phyloP scores from a whole-genome alignment of 2,888 invertebrate genomes.

The Flabesymbios commensalis region DNA sequence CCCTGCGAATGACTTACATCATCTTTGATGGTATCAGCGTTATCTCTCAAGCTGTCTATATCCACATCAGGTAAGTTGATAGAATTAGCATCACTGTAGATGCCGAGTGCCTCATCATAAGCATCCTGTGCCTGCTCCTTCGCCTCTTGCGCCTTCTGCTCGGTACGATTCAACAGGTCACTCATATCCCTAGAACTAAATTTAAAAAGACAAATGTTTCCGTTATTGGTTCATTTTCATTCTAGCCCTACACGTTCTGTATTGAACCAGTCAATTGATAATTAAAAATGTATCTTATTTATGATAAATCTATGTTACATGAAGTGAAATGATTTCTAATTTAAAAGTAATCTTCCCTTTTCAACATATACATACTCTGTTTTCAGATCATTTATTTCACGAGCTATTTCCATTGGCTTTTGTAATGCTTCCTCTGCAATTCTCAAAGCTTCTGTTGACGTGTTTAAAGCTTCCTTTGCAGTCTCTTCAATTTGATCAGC shows the following conservation, averaged over 20 bases:
- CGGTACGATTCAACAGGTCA: conserved; percentile 72
- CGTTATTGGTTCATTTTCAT: no score
- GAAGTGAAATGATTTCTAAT: no score
- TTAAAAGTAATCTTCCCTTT: not conserved
- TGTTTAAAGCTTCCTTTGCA: conserved; percentile 81
- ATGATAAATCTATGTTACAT: no score
- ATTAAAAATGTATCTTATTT: not conserved
- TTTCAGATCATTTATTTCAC: conserved; percentile 58
- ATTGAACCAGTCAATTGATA: not conserved
- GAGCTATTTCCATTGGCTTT: conserved; percentile 46
- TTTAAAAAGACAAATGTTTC: no score
- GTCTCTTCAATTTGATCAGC: conserved; percentile 76
- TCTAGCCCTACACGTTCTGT: no score
- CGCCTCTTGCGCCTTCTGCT: conserved; percentile 75
- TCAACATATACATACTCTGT: conserved; percentile 47
- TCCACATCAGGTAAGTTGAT: conserved; percentile 79
- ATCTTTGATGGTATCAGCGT: conserved; percentile 72
- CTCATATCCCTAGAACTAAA: conserved; percentile 67
- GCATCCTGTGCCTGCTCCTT: conserved; percentile 76
- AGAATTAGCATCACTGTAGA: conserved; percentile 79
- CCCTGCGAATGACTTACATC: conserved; percentile 66
- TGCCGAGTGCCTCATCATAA: conserved; percentile 79
- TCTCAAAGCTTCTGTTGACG: conserved; percentile 78
- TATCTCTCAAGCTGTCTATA: conserved; percentile 71
- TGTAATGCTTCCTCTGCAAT: conserved; percentile 71